These are phyloP conservation scores for Mormyrops attenuatus DNA, from an alignment of 2,797 vertebrate species.

Conservation along the genomic window DNA sequence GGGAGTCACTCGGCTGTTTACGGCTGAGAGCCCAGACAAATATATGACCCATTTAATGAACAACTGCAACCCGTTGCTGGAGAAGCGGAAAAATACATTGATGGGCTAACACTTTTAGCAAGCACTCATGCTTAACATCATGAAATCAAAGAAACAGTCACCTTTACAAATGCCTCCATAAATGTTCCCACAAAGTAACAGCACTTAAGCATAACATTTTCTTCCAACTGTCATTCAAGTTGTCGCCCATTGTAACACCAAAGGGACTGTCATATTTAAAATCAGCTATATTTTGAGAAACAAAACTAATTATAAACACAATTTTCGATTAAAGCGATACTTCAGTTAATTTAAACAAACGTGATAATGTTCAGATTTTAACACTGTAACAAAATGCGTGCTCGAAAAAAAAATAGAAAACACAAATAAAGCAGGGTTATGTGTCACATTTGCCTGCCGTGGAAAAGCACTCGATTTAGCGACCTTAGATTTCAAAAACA, in stretches of 20 bases:
- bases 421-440: not conserved
- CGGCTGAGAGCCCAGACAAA: not conserved
- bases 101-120: not conserved
- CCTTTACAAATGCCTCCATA: not conserved
- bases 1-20: not conserved
- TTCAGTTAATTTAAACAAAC: not conserved
- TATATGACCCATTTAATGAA: conserved; percentile 8
- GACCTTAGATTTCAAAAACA: not conserved
- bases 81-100: not conserved
- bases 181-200: not conserved
- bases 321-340: not conserved
- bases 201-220: not conserved
- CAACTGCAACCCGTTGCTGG: not conserved
- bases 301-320: not conserved
- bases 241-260: not conserved
- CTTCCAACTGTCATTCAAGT: not conserved
- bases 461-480: not conserved
- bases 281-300: not conserved
- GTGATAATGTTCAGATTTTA: not conserved
- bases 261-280: not conserved
- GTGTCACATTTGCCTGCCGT: not conserved
- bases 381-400: not conserved
- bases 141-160: not conserved
- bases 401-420: not conserved
- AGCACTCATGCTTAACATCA: not conserved